A percentile compares a stretch with the other conserved stretches of the same genome.
Conservation (phyloP, 1,140 invertebrate species). For the Maconellicoccus hirsutus region DNA sequence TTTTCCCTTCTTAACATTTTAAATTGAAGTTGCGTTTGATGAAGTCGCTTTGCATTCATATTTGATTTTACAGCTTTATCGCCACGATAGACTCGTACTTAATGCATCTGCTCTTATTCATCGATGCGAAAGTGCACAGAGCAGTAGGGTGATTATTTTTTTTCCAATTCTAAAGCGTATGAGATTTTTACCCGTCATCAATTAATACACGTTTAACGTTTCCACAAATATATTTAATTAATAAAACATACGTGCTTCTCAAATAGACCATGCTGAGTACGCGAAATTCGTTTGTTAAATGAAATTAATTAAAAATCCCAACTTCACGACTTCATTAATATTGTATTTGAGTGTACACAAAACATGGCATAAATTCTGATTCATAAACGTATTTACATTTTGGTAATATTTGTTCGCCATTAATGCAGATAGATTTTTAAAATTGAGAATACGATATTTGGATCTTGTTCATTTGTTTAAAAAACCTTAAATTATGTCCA, state of each 20-base stretch:
- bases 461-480: background rate
- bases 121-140: too few species aligned
- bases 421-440: background rate
- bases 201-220: too few species aligned
- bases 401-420: background rate
- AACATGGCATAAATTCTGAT: background rate
- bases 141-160: too few species aligned
- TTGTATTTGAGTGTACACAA: background rate
- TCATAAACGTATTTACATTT: background rate
- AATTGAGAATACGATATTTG: background rate
- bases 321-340: background rate
- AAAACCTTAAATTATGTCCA: too few species aligned
- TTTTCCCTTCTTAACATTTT: too few species aligned
- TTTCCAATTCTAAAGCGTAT: too few species aligned
- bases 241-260: background rate
- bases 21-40: too few species aligned
- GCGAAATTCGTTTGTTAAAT: background rate
- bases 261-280: background rate
- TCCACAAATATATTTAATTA: background rate
- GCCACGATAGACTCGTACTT: too few species aligned
- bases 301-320: slow-evolving; percentile 5
- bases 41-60: too few species aligned
- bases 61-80: too few species aligned
- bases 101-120: too few species aligned
- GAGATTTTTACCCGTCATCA: too few species aligned